Conservation (phyloP, 30 jellyfish, hydroid and myxozoan genomes). For the Mastigias papua region DNA sequence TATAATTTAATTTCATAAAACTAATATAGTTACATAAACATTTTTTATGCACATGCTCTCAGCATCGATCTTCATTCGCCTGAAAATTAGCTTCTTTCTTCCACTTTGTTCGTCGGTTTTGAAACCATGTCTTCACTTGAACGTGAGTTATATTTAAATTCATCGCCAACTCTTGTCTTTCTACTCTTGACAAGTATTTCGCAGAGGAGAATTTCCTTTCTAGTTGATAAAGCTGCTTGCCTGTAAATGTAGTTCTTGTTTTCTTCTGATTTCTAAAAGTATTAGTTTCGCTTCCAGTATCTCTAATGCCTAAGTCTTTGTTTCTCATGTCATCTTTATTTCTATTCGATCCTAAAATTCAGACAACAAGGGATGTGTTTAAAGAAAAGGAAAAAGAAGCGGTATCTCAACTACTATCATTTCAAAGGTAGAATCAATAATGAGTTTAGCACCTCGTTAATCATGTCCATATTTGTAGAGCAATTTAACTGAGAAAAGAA, state of each 20-base stretch:
- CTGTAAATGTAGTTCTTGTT: slow-evolving; percentile 79
- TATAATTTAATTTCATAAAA: too few species aligned
- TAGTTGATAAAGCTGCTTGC: slow-evolving; percentile 66
- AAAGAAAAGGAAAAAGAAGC: too few species aligned
- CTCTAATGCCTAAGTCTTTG: not conserved
- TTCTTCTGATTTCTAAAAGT: slow-evolving; percentile 31
- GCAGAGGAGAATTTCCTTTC: slow-evolving; percentile 64
- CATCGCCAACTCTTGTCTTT: slow-evolving; percentile 76
- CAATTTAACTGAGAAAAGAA: too few species aligned
- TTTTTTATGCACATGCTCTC: not conserved
- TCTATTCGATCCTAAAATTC: not conserved
- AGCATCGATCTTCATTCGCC: not conserved
- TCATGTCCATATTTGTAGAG: too few species aligned
- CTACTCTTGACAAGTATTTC: slow-evolving; percentile 71
- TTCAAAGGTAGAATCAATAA: too few species aligned
- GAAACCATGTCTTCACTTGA: slow-evolving; percentile 83
- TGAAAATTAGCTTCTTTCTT: slow-evolving; percentile 50
- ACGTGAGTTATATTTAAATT: slow-evolving; percentile 60
- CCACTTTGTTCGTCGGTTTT: slow-evolving; percentile 86
- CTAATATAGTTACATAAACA: too few species aligned
- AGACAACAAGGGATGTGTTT: not conserved
- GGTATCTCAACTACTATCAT: too few species aligned
- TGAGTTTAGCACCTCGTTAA: too few species aligned
- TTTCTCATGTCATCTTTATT: not conserved
- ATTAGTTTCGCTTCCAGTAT: not conserved